phyloP scores from a whole-genome alignment of 2,888 invertebrate species.

The Ophion costatus region DNA sequence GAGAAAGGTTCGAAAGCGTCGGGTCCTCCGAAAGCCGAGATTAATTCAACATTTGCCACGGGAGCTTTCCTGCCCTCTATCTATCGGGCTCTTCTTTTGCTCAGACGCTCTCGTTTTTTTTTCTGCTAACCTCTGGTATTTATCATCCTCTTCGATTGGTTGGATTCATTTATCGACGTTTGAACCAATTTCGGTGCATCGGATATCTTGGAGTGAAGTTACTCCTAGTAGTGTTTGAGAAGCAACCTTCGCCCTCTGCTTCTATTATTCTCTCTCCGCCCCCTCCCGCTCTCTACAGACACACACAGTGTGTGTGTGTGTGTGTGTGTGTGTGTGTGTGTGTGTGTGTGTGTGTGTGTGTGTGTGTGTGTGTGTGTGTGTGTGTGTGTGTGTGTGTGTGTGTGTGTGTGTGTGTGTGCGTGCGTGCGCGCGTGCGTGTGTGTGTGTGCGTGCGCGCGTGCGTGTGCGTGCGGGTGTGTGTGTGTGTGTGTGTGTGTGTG shows the following conservation, averaged over 20 bases:
- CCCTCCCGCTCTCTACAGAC: no score
- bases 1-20: constrained; percentile 3
- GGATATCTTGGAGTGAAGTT: background rate
- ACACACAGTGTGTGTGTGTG: no score
- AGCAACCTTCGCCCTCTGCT: background rate
- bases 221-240: background rate
- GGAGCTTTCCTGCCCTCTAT: constrained; percentile 24
- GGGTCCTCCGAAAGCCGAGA: constrained; percentile 11
- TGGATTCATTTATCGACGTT: constrained; percentile 40
- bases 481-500: background rate
- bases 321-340: background rate
- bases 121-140: background rate
- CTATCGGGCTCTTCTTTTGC: background rate
- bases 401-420: no score
- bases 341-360: background rate
- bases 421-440: no score
- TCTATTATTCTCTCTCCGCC: background rate
- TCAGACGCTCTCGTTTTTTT: background rate
- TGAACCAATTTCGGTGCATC: constrained; percentile 20
- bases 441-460: no score
- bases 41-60: constrained; percentile 42
- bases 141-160: constrained; percentile 8
- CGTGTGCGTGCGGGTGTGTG: no score
- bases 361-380: no score
- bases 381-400: background rate